Percentiles rank a stretch among this genome's conserved stretches.
Conservation (phyloP, 2,888 invertebrate genomes). For the Operophtera brumata region DNA sequence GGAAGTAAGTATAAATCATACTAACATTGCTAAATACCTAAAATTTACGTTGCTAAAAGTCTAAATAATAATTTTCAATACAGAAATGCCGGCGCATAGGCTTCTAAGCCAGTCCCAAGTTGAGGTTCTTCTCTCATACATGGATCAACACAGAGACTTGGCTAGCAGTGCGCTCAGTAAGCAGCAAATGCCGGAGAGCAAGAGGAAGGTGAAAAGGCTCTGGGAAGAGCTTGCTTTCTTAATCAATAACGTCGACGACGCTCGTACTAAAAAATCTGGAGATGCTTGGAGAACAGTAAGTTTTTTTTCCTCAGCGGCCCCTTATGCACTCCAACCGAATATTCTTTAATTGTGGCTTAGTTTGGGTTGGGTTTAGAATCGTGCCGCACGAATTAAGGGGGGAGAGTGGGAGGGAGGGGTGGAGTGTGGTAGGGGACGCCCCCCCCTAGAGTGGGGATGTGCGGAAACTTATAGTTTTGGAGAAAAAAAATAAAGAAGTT, state of each 20-base stretch:
- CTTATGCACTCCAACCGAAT: too few species aligned
- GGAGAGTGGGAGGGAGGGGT: too few species aligned
- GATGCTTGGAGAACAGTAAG: slow-evolving; percentile 1
- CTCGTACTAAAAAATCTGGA: not conserved
- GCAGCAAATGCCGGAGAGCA: not conserved
- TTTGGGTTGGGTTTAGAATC: too few species aligned
- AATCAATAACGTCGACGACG: not conserved
- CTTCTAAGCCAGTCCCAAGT: not conserved
- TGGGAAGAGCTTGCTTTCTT: not conserved
- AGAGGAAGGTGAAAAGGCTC: not conserved
- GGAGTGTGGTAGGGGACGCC: too few species aligned
- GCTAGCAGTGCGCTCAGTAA: not conserved
- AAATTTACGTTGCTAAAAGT: not conserved
- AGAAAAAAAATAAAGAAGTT: too few species aligned
- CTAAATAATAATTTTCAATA: not conserved
- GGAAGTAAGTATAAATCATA: not conserved
- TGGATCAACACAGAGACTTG: slow-evolving; percentile 2
- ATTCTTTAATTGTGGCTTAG: too few species aligned
- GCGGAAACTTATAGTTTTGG: too few species aligned
- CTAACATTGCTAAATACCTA: not conserved
- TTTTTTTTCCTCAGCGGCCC: too few species aligned
- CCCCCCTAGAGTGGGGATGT: too few species aligned
- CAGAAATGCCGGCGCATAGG: not conserved
- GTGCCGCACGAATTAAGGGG: too few species aligned
- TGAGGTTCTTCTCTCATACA: not conserved